These are phyloP conservation scores for Lycocerus yunnanus DNA, from an alignment of 2,888 invertebrate species.

Conservation along the genomic window DNA sequence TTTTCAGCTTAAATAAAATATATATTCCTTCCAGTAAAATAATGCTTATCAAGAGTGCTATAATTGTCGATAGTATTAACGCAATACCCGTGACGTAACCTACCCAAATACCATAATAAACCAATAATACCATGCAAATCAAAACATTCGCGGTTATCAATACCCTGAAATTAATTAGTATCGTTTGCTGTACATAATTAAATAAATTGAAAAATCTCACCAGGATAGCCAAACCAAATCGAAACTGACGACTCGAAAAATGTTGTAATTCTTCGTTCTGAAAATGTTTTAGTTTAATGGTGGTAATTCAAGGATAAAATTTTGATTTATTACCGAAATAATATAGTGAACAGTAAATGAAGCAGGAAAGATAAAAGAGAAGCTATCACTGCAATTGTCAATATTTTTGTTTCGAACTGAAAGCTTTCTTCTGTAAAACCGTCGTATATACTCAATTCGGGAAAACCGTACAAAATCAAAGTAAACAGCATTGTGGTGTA, in stretches of 20 bases:
- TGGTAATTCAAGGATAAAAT: background rate
- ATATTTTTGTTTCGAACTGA: background rate
- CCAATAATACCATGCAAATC: conserved; percentile 20
- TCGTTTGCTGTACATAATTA: background rate
- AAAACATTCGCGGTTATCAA: conserved; percentile 17
- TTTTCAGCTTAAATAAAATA: background rate
- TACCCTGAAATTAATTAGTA: conserved; percentile 3
- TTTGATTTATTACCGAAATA: background rate
- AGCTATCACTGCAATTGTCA: background rate
- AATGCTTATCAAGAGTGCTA: conserved; percentile 29
- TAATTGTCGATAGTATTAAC: conserved; percentile 25
- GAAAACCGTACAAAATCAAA: conserved; percentile 22
- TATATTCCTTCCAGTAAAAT: background rate
- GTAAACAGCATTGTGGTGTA: conserved; percentile 23
- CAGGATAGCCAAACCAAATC: background rate
- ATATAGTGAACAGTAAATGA: conserved; percentile 11
- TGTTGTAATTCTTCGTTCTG: background rate
- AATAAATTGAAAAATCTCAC: background rate
- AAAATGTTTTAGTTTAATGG: background rate
- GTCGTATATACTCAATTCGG: conserved; percentile 25
- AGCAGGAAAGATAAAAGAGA: conserved; percentile 24
- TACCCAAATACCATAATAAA: conserved; percentile 33
- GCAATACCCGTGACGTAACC: conserved; percentile 15
- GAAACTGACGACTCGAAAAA: background rate
- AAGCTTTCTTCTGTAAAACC: conserved; percentile 27